phyloP scores from a whole-genome alignment of 2,113 vertebrate species.

The Thamnophis sirtalis region DNA sequence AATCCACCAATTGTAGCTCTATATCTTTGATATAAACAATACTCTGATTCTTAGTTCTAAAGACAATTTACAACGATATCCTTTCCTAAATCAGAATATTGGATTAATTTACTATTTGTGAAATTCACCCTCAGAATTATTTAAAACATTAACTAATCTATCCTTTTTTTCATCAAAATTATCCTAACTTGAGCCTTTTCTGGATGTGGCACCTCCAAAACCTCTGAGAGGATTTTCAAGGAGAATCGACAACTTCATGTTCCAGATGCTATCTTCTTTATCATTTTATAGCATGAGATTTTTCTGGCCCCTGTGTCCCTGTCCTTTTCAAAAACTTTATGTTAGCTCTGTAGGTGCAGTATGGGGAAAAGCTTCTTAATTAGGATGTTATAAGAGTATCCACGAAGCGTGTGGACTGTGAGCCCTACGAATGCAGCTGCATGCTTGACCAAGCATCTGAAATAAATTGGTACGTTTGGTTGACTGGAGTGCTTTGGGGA shows the following conservation, averaged over 20 bases:
- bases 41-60: not conserved
- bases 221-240: not conserved
- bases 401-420: not conserved
- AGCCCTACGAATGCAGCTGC: not conserved
- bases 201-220: not conserved
- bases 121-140: not conserved
- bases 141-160: not conserved
- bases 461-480: not conserved
- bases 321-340: not conserved
- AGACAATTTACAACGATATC: too few relatives aligned
- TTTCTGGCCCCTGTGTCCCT: not conserved
- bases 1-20: not conserved
- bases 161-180: not conserved
- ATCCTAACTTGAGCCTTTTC: not conserved
- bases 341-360: not conserved
- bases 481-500: not conserved
- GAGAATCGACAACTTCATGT: not conserved
- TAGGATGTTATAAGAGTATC: not conserved
- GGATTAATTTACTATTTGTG: not conserved
- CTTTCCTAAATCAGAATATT: not conserved
- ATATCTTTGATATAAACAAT: not conserved
- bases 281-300: not conserved
- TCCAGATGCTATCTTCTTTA: not conserved
- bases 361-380: not conserved
- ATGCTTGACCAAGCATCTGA: not conserved